Evolutionary conservation across 2,888 invertebrate species (phyloP).

Genomic region (Drosophila diplacantha): DNA sequence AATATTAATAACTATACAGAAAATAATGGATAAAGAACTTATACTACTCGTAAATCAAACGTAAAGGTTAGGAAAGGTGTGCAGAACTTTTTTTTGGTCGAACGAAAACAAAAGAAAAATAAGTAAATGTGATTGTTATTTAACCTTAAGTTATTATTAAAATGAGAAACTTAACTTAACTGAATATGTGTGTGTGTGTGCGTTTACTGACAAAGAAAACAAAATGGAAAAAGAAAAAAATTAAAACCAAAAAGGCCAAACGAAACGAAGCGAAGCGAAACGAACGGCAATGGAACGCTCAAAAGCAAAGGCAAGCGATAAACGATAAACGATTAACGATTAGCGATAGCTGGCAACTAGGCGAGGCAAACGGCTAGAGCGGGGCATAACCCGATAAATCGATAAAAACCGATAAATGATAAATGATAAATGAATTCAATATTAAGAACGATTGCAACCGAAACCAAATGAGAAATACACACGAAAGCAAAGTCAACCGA

Average conservation of each 20-base stretch:
- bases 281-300: constrained; percentile 27
- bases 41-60: constrained; percentile 48
- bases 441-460: constrained; percentile 43
- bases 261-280: constrained; percentile 9
- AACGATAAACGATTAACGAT: constrained; percentile 16
- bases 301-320: constrained; percentile 10
- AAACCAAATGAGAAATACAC: constrained; percentile 34
- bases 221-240: constrained; percentile 5
- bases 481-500: constrained; percentile 30
- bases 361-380: constrained; percentile 44
- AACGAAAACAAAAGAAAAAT: constrained; percentile 53
- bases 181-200: constrained; percentile 52
- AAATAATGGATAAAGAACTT: constrained; percentile 17
- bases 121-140: constrained; percentile 77
- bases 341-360: constrained; percentile 40
- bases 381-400: constrained; percentile 44
- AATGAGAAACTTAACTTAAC: constrained; percentile 28
- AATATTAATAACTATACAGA: constrained; percentile 29
- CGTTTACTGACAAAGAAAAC: constrained; percentile 35
- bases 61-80: constrained; percentile 33
- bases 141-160: constrained; percentile 73
- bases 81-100: constrained; percentile 50
- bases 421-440: constrained; percentile 52
- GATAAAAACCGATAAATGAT: neutral
- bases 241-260: constrained; percentile 1